phyloP scores from a whole-genome alignment of 92 coral and sea anemone species.

The Bergia puertoricense region DNA sequence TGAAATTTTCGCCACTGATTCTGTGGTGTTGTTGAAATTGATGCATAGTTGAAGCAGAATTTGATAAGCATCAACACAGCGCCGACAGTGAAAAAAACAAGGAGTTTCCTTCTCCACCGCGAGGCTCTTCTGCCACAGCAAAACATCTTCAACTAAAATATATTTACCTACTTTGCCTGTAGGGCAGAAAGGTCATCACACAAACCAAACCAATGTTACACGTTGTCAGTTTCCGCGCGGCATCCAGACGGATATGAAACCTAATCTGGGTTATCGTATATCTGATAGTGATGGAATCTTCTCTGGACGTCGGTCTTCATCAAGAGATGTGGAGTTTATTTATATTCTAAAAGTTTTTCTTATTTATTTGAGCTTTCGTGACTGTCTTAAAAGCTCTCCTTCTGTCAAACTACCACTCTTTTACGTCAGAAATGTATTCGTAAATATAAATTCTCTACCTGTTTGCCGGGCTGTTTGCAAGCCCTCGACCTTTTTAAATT shows the following conservation, averaged over 20 bases:
- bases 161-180: neutral
- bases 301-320: no score
- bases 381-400: no score
- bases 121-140: conserved; percentile 11
- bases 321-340: no score
- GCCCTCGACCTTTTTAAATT: no score
- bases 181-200: neutral
- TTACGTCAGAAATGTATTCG: no score
- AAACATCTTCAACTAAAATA: neutral
- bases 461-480: no score
- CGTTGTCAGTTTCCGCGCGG: neutral
- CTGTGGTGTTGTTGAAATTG: neutral
- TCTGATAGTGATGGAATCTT: neutral
- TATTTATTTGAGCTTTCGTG: no score
- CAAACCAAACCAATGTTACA: neutral
- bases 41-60: neutral
- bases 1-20: conserved; percentile 13
- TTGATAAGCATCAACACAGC: neutral
- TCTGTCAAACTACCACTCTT: no score
- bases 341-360: no score
- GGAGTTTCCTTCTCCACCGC: neutral
- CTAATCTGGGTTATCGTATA: neutral
- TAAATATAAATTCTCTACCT: no score
- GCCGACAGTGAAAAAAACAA: neutral
- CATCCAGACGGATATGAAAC: neutral